Conservation (phyloP, 2,113 vertebrate genomes). For the Barbus barbus region DNA sequence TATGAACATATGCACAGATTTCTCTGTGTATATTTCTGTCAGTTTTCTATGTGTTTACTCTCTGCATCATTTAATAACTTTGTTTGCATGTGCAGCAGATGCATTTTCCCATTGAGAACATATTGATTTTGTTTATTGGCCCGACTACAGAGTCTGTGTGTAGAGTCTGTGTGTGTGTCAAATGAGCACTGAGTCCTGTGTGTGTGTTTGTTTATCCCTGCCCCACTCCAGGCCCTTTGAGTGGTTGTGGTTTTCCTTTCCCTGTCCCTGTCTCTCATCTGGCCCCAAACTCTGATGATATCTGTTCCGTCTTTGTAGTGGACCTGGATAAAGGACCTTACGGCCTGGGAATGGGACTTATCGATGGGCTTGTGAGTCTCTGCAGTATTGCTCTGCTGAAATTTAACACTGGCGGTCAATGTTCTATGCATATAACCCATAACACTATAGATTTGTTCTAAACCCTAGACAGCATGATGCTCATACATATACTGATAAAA, state of each 20-base stretch:
- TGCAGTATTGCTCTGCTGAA: not conserved
- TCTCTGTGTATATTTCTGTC: not conserved
- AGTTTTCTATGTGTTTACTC: not conserved
- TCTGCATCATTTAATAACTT: constrained; percentile 1
- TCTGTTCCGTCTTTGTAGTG: constrained; percentile 90
- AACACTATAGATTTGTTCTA: not conserved
- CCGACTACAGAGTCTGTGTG: not conserved
- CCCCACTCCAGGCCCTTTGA: constrained; percentile 76
- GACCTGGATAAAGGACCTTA: constrained; percentile 92
- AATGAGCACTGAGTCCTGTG: constrained; percentile 46
- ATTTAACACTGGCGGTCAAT: not conserved
- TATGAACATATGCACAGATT: constrained; percentile 64
- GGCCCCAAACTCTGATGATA: constrained; percentile 77
- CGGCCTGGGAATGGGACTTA: constrained; percentile 95
- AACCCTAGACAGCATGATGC: not conserved
- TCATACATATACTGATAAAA: not conserved
- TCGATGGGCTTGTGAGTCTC: constrained; percentile 89
- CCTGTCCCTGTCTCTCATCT: constrained; percentile 73
- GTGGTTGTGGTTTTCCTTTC: constrained; percentile 80
- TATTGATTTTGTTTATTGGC: constrained; percentile 21
- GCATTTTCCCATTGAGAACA: constrained; percentile 22
- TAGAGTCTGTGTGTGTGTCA: constrained; percentile 53
- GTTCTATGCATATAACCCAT: not conserved
- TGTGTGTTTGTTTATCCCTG: constrained; percentile 66
- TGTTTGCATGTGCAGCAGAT: constrained; percentile 38